Conservation (phyloP, 2,888 invertebrate genomes). For the Acrobasis consociella region DNA sequence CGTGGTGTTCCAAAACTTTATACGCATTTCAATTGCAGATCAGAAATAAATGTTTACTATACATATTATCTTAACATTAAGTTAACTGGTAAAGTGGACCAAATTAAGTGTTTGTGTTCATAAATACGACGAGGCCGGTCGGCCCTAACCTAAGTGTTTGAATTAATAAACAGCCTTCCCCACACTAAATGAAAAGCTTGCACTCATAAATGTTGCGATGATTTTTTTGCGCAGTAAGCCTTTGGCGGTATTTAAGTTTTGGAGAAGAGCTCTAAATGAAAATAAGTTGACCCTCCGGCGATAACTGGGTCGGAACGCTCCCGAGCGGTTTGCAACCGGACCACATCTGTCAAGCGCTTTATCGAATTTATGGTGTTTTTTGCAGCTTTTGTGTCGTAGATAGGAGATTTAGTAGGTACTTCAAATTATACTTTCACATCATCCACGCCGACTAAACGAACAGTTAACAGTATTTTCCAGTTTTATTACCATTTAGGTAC, state of each 20-base stretch:
- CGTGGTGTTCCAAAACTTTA: background rate
- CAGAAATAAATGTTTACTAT: background rate
- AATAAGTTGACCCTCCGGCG: slow-evolving; percentile 14
- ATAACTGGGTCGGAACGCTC: slow-evolving; percentile 19
- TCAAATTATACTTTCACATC: too few relatives aligned
- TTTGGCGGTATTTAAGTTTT: background rate
- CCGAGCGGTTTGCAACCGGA: slow-evolving; percentile 11
- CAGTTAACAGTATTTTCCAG: too few relatives aligned
- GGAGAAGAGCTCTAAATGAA: slow-evolving; percentile 11
- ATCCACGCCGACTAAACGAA: too few relatives aligned
- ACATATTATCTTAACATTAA: background rate
- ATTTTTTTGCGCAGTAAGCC: background rate
- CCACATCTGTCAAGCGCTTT: slow-evolving; percentile 7
- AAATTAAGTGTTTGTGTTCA: background rate
- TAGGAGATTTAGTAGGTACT: background rate
- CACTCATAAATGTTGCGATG: background rate
- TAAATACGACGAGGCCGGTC: background rate
- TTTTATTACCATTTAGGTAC: too few relatives aligned
- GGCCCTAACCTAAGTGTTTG: background rate
- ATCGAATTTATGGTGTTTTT: background rate
- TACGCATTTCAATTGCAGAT: background rate
- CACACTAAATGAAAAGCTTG: background rate
- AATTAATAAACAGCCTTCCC: background rate
- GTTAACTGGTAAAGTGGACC: background rate
- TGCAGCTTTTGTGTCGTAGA: background rate